phyloP scores from a whole-genome alignment of 1,140 invertebrate species.

The Telenomus remus region DNA sequence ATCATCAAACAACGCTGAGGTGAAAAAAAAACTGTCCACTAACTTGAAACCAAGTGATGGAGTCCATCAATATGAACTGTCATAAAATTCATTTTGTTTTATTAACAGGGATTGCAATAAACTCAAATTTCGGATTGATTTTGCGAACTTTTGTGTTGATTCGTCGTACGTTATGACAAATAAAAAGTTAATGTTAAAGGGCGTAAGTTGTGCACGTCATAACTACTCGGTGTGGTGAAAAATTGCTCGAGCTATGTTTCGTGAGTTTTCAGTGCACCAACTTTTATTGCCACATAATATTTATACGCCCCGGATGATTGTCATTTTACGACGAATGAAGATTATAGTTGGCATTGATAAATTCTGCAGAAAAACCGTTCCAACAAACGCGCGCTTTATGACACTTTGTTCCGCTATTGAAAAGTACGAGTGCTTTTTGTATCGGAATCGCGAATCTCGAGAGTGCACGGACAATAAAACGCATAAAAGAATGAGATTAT shows the following conservation, averaged over 20 bases:
- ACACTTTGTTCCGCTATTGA: conserved; percentile 35
- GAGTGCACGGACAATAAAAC: conserved; percentile 41
- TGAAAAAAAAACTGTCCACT: no score
- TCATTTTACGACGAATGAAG: conserved; percentile 44
- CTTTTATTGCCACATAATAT: conserved; percentile 42
- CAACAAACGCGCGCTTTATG: conserved; percentile 43
- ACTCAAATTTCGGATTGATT: no score
- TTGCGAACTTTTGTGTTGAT: no score
- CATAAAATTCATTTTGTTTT: no score
- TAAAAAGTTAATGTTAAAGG: no score
- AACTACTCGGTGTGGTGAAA: no score
- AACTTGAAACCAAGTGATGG: no score
- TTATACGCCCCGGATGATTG: conserved; percentile 38
- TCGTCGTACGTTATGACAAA: no score
- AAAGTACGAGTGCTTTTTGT: conserved; percentile 30
- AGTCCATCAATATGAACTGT: no score
- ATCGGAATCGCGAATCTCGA: conserved; percentile 40
- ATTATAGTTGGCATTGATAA: conserved; percentile 19
- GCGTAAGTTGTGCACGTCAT: no score
- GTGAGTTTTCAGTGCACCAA: conserved; percentile 16
- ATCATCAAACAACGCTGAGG: conserved; percentile 20
- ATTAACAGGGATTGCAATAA: no score
- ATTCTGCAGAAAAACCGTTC: conserved; percentile 35
- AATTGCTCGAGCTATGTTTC: conserved; percentile 9
- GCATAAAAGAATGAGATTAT: conserved; percentile 41